Evolutionary conservation across 2,888 invertebrate species (phyloP).

Genomic region (Drosophila meridionalis): DNA sequence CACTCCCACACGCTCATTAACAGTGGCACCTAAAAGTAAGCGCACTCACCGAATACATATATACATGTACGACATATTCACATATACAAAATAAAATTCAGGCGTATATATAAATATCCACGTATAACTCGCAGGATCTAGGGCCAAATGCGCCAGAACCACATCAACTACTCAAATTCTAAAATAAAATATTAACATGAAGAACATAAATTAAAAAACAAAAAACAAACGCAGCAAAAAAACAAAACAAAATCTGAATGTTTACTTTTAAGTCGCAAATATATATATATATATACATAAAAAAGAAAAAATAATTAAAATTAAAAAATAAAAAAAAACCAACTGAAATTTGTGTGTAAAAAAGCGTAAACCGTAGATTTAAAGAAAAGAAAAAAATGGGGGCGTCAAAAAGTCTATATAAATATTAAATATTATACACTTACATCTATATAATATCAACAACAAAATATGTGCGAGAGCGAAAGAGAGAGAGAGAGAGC

Average conservation of each 20-base stretch:
- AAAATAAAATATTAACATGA: constrained; percentile 57
- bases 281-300: constrained; percentile 7
- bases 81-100: constrained; percentile 32
- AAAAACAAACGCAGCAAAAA: constrained; percentile 44
- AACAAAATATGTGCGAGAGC: constrained; percentile 48
- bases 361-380: constrained; percentile 74
- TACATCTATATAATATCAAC: constrained; percentile 47
- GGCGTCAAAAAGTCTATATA: constrained; percentile 65
- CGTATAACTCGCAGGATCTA: constrained; percentile 49
- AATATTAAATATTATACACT: constrained; percentile 67
- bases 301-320: constrained; percentile 23
- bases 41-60: constrained; percentile 65
- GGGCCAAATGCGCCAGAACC: constrained; percentile 54
- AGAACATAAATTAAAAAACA: constrained; percentile 32
- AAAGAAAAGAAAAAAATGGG: constrained; percentile 34
- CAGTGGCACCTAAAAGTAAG: constrained; percentile 68
- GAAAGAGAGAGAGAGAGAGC: constrained; percentile 1
- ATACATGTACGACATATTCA: constrained; percentile 26
- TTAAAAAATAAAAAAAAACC: constrained; percentile 40
- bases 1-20: constrained; percentile 44
- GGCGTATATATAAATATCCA: constrained; percentile 39
- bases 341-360: constrained; percentile 79
- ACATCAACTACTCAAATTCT: constrained; percentile 76
- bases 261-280: constrained; percentile 71
- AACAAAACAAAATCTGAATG: constrained; percentile 67